These are phyloP conservation scores for Glareola pratincola DNA, from an alignment of 2,113 vertebrate species.

Conservation along the genomic window DNA sequence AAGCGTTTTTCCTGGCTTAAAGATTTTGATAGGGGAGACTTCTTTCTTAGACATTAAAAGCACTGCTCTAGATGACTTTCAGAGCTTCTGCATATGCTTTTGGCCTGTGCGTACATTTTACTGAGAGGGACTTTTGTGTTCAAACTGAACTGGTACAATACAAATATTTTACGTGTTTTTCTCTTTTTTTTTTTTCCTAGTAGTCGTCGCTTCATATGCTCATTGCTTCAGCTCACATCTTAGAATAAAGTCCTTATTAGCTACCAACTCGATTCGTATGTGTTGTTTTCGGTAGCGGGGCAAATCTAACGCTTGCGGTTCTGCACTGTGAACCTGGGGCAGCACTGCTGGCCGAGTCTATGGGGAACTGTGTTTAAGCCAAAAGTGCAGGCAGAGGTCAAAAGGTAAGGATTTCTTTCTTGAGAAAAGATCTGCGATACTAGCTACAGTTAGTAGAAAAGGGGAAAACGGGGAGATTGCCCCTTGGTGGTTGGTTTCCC, in stretches of 20 bases:
- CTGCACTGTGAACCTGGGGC: neutral
- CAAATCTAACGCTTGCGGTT: rapidly evolving
- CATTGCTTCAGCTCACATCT: conserved; percentile 31
- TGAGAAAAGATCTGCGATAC: neutral
- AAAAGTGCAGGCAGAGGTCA: conserved; percentile 27
- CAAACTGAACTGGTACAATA: neutral
- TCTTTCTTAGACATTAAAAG: neutral
- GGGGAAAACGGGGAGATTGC: neutral
- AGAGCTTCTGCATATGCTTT: neutral
- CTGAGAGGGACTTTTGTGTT: neutral
- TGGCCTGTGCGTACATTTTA: neutral
- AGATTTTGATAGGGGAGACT: neutral
- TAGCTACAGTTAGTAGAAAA: neutral
- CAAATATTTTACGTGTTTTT: conserved; percentile 4
- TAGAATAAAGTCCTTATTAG: conserved; percentile 60
- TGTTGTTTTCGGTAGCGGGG: conserved; percentile 9
- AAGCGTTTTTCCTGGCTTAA: neutral
- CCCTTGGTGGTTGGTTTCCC: neutral
- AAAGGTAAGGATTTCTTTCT: neutral
- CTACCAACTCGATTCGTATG: neutral
- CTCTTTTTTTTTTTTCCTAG: conserved; percentile 31
- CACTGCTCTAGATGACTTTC: neutral
- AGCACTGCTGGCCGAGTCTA: neutral
- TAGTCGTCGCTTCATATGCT: conserved; percentile 32
- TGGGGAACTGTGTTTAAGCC: conserved; percentile 24